Evolutionary conservation across 2,888 invertebrate species (phyloP).

Genomic region (Chymomyza procnemis): DNA sequence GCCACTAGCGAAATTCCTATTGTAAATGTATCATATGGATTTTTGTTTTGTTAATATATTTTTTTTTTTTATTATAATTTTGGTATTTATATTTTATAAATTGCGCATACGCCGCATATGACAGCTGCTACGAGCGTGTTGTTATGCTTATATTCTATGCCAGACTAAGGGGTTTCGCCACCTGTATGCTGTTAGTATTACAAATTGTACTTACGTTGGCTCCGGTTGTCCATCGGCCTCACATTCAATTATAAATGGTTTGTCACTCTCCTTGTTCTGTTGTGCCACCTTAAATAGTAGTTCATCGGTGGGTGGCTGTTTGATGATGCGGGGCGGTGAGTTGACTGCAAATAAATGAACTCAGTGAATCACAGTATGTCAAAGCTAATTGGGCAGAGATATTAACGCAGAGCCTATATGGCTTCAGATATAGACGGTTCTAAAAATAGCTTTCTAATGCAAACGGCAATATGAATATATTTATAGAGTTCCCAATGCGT

Average conservation of each 20-base stretch:
- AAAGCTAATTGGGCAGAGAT: conserved; percentile 36
- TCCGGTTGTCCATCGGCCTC: conserved; percentile 97
- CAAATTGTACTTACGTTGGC: conserved; percentile 86
- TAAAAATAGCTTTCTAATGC: too few relatives aligned
- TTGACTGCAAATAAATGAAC: conserved; percentile 81
- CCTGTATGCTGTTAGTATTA: background rate
- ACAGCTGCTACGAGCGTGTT: background rate
- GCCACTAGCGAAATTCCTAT: too few relatives aligned
- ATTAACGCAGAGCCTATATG: conserved; percentile 8
- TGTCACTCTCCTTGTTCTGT: conserved; percentile 90
- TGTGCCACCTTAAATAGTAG: conserved; percentile 92
- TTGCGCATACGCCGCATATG: conserved; percentile 12
- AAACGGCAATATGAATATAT: too few relatives aligned
- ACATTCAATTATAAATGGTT: conserved; percentile 96
- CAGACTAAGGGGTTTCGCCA: background rate
- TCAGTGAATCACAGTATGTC: background rate
- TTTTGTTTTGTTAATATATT: too few relatives aligned
- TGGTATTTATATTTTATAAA: conserved; percentile 40
- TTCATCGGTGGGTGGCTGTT: conserved; percentile 95
- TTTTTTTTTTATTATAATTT: too few relatives aligned
- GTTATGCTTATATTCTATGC: background rate
- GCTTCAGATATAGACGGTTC: too few relatives aligned
- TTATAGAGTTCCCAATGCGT: too few relatives aligned
- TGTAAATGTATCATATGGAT: too few relatives aligned
- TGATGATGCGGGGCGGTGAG: conserved; percentile 93